phyloP scores from a whole-genome alignment of 2,113 vertebrate genomes.

The Rhinolophus sinicus region DNA sequence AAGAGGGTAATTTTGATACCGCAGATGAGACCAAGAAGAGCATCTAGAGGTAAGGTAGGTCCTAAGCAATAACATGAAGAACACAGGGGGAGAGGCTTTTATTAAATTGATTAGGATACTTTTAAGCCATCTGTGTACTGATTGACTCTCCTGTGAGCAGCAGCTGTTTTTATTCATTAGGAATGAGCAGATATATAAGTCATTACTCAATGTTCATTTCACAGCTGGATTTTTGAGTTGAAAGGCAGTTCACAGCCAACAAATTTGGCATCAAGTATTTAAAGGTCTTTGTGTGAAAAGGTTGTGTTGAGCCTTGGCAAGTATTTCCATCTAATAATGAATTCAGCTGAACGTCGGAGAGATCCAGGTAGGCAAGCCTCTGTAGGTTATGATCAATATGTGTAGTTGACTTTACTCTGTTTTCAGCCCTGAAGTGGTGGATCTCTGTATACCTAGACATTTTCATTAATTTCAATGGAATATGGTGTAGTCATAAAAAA shows the following conservation, averaged over 20 bases:
- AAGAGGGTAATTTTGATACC: not conserved
- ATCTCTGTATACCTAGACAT: not conserved
- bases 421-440: constrained; percentile 40
- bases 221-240: constrained; percentile 60
- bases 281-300: constrained; percentile 31
- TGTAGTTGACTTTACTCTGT: not conserved
- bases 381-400: not conserved
- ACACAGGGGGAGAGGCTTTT: not conserved
- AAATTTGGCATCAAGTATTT: constrained; percentile 27
- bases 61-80: not conserved
- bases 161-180: constrained; percentile 61
- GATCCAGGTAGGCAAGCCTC: constrained; percentile 13
- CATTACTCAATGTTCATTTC: constrained; percentile 62
- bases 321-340: not conserved
- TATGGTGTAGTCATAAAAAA: constrained; percentile 35
- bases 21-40: not conserved
- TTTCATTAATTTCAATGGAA: constrained; percentile 58
- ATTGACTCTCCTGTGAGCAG: constrained; percentile 40
- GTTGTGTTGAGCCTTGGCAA: not conserved
- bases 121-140: constrained; percentile 50
- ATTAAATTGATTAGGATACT: constrained; percentile 25
- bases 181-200: constrained; percentile 48
- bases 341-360: not conserved
- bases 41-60: not conserved
- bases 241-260: not conserved